Percentiles rank a stretch among this genome's conserved stretches.
Conservation (phyloP, 1,140 invertebrate genomes). For the Drosophila quadrilineata region DNA sequence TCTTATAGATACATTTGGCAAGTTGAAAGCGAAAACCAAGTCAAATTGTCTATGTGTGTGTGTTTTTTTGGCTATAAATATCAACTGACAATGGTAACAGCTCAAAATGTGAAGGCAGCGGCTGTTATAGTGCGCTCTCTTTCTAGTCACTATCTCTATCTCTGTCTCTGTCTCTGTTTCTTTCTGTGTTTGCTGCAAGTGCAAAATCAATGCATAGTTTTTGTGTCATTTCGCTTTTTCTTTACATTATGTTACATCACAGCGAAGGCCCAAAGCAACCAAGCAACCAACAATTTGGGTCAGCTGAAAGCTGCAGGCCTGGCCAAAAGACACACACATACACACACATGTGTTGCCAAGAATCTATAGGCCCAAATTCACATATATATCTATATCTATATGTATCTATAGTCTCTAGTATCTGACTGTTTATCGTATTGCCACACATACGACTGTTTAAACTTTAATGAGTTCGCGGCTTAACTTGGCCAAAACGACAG, state of each 20-base stretch:
- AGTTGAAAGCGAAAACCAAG: constrained; percentile 63
- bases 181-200: not conserved
- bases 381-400: not conserved
- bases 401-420: not conserved
- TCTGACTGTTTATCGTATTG: not conserved
- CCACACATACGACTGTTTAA: constrained; percentile 37
- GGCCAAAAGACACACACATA: constrained; percentile 29
- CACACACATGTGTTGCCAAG: not conserved
- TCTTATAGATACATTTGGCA: not conserved
- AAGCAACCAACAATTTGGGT: constrained; percentile 18
- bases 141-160: not conserved
- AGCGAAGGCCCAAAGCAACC: constrained; percentile 13
- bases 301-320: too few species aligned
- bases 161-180: not conserved
- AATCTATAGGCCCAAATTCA: not conserved
- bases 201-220: constrained; percentile 67
- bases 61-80: constrained; percentile 73
- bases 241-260: constrained; percentile 77
- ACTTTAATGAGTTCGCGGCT: constrained; percentile 26
- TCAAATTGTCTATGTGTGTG: constrained; percentile 27
- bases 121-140: not conserved
- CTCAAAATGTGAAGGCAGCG: not conserved
- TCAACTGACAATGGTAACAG: constrained; percentile 40
- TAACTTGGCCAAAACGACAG: not conserved
- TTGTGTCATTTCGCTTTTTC: constrained; percentile 65